phyloP scores from a whole-genome alignment of 2,113 vertebrate genomes.

The Xenotilapia flavipinnis region DNA sequence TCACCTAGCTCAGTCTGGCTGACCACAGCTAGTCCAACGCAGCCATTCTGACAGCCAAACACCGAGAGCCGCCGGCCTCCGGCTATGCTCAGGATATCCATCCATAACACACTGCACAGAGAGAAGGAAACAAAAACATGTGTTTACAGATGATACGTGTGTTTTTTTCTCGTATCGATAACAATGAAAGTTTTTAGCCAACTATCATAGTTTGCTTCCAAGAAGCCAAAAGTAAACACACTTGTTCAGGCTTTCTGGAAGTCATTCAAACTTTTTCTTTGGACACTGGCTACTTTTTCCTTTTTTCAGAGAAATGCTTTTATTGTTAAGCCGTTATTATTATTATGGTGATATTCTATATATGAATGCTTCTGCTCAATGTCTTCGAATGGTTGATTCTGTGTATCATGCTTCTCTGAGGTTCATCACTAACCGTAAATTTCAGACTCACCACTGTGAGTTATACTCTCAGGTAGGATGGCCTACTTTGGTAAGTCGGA shows the following conservation, averaged over 20 bases:
- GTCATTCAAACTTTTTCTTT: background rate
- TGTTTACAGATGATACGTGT: background rate
- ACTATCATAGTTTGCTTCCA: background rate
- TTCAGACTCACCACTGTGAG: no score
- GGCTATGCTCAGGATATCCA: constrained; percentile 72
- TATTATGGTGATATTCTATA: no score
- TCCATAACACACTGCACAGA: constrained; percentile 78
- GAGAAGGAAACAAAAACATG: background rate
- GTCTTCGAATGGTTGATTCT: no score
- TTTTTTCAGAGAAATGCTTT: background rate
- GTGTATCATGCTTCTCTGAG: no score
- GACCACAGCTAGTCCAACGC: constrained; percentile 79
- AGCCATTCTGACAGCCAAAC: constrained; percentile 85
- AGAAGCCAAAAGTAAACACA: background rate
- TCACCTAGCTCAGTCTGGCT: constrained; percentile 76
- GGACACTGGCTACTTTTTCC: background rate
- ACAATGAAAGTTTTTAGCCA: accelerated
- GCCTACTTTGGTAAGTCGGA: no score
- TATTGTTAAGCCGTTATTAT: background rate
- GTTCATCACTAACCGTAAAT: no score
- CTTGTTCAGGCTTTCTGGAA: background rate
- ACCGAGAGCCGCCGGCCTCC: constrained; percentile 72
- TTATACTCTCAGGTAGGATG: no score
- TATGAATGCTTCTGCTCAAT: no score
- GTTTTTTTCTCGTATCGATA: background rate